Evolutionary conservation across 2,113 vertebrate genomes (phyloP).

Genomic region (Nycticorax nycticorax): DNA sequence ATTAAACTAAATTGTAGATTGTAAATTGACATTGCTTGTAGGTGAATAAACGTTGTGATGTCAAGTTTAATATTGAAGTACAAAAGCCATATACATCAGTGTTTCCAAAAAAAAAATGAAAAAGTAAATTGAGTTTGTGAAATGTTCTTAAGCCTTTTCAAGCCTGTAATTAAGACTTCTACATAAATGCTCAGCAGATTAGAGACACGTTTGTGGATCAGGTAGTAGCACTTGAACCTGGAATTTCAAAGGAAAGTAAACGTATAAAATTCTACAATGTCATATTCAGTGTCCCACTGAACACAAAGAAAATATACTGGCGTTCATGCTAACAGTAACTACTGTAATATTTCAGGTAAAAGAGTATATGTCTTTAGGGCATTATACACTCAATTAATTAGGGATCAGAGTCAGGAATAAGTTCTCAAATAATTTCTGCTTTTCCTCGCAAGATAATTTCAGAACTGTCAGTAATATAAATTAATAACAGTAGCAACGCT

Average conservation of each 20-base stretch:
- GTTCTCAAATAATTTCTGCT: conserved; percentile 3
- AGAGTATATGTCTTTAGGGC: not conserved
- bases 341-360: conserved; percentile 3
- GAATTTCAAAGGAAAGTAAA: not conserved
- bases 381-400: conserved; percentile 18
- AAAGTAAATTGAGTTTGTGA: not conserved
- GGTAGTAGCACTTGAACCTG: not conserved
- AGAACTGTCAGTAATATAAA: conserved; percentile 13
- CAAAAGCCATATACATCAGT: not conserved
- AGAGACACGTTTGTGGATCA: not conserved
- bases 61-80: not conserved
- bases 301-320: not conserved
- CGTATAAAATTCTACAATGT: not conserved
- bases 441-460: not conserved
- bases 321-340: not conserved
- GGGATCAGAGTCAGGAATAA: not conserved
- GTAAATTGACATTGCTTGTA: not conserved
- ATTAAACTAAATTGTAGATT: not conserved
- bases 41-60: not conserved
- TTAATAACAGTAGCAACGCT: not conserved
- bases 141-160: not conserved
- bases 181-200: not conserved
- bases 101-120: not conserved
- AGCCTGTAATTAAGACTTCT: not conserved
- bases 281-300: not conserved